Percentiles rank a stretch among this genome's conserved stretches.
These are phyloP conservation scores for Malacoctenus gilli DNA, from an alignment of 2,797 vertebrate genomes.

Conservation along the genomic window DNA sequence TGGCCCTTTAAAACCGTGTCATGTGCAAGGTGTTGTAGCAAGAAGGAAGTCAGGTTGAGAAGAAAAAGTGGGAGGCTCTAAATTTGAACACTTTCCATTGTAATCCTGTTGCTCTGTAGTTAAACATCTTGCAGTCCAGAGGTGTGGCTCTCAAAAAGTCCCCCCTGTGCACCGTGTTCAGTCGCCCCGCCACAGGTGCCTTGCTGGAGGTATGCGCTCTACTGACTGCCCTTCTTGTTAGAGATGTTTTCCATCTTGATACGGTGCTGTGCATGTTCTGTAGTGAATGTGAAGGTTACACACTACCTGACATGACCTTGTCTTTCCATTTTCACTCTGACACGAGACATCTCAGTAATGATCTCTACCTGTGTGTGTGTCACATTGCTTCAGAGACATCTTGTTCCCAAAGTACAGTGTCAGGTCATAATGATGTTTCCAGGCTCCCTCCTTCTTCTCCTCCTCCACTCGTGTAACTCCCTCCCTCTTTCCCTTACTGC, in stretches of 20 bases:
- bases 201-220: too few relatives aligned
- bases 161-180: too few relatives aligned
- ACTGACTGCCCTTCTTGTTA: not conserved
- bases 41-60: too few relatives aligned
- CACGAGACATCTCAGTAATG: conserved; percentile 19
- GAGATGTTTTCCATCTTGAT: not conserved
- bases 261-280: not conserved
- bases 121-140: too few relatives aligned
- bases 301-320: conserved; percentile 9
- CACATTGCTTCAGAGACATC: conserved; percentile 50
- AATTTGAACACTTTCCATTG: too few relatives aligned
- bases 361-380: conserved; percentile 22
- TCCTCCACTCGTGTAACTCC: conserved; percentile 2
- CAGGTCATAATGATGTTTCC: conserved; percentile 47
- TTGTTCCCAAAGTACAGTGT: conserved; percentile 51
- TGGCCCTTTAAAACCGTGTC: too few relatives aligned
- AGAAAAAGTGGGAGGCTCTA: too few relatives aligned
- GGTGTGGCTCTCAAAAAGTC: too few relatives aligned
- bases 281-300: conserved; percentile 17
- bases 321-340: conserved; percentile 13
- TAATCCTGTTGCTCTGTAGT: too few relatives aligned
- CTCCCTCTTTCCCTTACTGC: conserved; percentile 16
- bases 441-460: not conserved
- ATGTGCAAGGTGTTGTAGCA: too few relatives aligned
- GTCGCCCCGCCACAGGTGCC: too few relatives aligned